phyloP scores from a whole-genome alignment of 2,113 vertebrate genomes.

The Edolisoma coerulescens region DNA sequence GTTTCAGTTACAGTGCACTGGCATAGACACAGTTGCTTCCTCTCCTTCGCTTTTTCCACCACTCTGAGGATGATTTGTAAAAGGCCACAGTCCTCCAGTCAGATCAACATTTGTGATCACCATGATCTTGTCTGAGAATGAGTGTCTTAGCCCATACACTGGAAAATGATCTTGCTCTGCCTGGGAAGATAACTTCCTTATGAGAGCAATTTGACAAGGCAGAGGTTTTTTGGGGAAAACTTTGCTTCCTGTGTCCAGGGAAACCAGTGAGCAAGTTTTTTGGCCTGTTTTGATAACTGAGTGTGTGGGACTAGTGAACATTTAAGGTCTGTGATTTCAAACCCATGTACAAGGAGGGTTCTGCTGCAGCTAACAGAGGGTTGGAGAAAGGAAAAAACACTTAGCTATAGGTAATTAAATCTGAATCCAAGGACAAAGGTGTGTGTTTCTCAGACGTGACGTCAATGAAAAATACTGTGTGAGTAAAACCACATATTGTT shows the following conservation, averaged over 20 bases:
- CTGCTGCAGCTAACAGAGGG: background rate
- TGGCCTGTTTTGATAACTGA: background rate
- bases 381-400: background rate
- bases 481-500: background rate
- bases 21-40: background rate
- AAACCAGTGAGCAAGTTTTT: background rate
- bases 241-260: background rate
- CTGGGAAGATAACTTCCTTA: background rate
- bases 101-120: background rate
- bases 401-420: background rate
- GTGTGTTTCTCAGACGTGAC: background rate
- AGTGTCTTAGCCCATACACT: background rate
- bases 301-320: background rate
- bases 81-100: background rate
- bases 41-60: background rate
- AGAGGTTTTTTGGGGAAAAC: background rate
- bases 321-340: background rate
- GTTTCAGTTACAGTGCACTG: background rate
- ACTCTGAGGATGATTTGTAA: background rate
- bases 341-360: background rate
- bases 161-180: background rate
- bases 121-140: background rate
- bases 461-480: background rate
- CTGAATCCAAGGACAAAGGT: background rate
- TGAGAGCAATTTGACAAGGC: background rate